Percentiles rank a stretch among this genome's conserved stretches.
phyloP scores from a whole-genome alignment of 2,888 invertebrate genomes.

The Hypolimnas misippus region DNA sequence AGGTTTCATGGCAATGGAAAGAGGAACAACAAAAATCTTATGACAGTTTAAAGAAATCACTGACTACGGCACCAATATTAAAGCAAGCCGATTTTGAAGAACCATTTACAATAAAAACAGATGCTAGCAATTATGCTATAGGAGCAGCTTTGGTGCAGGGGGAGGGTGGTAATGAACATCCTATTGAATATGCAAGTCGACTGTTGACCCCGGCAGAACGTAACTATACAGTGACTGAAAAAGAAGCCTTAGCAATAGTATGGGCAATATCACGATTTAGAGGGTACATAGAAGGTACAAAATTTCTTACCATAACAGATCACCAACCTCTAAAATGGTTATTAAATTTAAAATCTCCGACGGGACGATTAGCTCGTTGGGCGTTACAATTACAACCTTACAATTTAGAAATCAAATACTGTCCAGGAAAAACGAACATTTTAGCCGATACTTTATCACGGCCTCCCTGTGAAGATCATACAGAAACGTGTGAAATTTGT shows the following conservation, averaged over 20 bases:
- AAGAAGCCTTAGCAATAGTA: neutral
- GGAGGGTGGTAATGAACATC: neutral
- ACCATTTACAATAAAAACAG: neutral
- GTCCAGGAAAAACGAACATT: no score
- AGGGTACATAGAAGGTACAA: conserved; percentile 5
- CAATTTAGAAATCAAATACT: no score
- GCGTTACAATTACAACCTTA: no score
- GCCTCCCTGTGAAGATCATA: no score
- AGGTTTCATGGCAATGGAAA: neutral
- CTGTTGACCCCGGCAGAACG: neutral
- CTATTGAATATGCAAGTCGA: neutral
- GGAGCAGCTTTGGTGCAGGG: neutral
- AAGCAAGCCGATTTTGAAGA: neutral
- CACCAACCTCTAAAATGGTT: conserved; percentile 16
- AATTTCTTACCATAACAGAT: neutral
- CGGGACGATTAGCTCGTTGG: conserved; percentile 8
- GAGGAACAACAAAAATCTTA: neutral
- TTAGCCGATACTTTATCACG: no score
- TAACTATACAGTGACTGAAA: conserved; percentile 1
- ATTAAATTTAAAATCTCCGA: neutral
- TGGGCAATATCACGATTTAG: neutral
- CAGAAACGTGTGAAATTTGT: no score
- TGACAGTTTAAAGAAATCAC: neutral
- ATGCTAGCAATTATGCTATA: neutral
- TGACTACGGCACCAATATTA: neutral